phyloP scores from a whole-genome alignment of 2,113 vertebrate genomes.

The Petaurus breviceps region DNA sequence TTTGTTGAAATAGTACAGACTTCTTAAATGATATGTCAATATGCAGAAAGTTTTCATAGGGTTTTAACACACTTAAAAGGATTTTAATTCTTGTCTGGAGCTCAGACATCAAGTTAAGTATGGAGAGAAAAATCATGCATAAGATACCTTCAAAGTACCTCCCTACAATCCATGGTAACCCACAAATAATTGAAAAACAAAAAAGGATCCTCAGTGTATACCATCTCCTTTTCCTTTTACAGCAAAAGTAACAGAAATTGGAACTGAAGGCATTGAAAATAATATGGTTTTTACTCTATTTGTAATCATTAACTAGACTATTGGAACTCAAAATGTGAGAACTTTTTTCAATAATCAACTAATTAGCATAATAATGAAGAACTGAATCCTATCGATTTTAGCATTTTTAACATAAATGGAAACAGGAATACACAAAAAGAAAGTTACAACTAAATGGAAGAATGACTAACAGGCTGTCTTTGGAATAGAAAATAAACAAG shows the following conservation, averaged over 20 bases:
- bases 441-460: background rate
- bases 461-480: background rate
- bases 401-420: background rate
- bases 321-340: background rate
- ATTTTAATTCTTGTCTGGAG: background rate
- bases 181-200: background rate
- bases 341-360: background rate
- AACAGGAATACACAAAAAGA: background rate
- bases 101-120: background rate
- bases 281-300: background rate
- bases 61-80: background rate
- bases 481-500: background rate
- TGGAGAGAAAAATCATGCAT: background rate
- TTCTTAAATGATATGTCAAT: background rate
- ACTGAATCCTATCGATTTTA: background rate
- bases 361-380: background rate
- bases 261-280: background rate
- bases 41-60: background rate
- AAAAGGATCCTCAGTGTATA: background rate
- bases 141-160: background rate
- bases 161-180: background rate
- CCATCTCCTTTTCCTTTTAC: background rate
- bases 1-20: background rate
- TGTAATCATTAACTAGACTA: background rate
- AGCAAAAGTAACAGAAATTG: background rate